Conservation (phyloP, 2,888 invertebrate genomes). For the Nycteola revayana region DNA sequence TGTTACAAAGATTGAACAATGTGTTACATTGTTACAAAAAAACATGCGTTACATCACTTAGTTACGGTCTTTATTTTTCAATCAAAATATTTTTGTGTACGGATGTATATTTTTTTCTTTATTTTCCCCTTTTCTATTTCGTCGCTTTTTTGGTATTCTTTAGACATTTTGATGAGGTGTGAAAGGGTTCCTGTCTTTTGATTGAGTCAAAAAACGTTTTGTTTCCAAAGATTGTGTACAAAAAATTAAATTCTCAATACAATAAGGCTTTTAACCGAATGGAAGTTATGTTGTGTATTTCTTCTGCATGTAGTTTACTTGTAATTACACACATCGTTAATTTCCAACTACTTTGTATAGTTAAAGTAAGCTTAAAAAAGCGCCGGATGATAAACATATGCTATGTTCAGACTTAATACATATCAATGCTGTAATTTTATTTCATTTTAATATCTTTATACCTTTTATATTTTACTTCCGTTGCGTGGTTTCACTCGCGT, state of each 20-base stretch:
- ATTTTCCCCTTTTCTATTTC: conserved; percentile 44
- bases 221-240: conserved; percentile 19
- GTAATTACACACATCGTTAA: too few relatives aligned
- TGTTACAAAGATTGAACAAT: conserved; percentile 8
- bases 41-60: conserved; percentile 53
- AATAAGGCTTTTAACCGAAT: conserved; percentile 19
- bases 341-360: too few relatives aligned
- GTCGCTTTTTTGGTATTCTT: conserved; percentile 48
- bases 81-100: conserved; percentile 73
- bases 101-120: conserved; percentile 63
- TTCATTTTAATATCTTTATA: too few relatives aligned
- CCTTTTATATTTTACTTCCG: too few relatives aligned
- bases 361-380: too few relatives aligned
- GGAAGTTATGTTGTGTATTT: too few relatives aligned
- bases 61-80: conserved; percentile 76
- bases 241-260: conserved; percentile 28
- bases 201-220: conserved; percentile 64
- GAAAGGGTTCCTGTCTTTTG: conserved; percentile 65
- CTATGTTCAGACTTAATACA: too few relatives aligned
- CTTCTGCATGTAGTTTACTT: too few relatives aligned
- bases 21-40: conserved; percentile 34
- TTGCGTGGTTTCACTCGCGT: too few relatives aligned
- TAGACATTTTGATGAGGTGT: conserved; percentile 72
- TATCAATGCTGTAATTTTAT: too few relatives aligned
- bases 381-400: too few relatives aligned